These are phyloP conservation scores for Drosophila imparisetae DNA, from an alignment of 2,888 invertebrate genomes.

Conservation along the genomic window DNA sequence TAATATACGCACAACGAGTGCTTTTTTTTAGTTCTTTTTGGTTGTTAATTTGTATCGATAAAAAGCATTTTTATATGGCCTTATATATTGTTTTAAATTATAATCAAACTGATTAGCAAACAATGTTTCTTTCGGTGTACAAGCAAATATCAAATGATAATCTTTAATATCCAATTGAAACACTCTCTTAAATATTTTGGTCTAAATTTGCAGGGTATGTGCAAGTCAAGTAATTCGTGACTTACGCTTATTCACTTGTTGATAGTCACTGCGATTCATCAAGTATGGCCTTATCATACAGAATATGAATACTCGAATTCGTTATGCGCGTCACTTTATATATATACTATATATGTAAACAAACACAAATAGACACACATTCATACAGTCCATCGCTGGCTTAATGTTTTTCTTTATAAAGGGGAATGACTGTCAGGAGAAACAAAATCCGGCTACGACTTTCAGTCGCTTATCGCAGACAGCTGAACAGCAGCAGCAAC, in stretches of 20 bases:
- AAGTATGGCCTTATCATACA: slow-evolving; percentile 18
- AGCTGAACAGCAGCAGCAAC: slow-evolving; percentile 14
- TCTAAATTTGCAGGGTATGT: background rate
- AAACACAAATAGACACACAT: slow-evolving; percentile 22
- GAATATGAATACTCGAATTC: slow-evolving; percentile 6
- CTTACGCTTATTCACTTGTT: slow-evolving; percentile 7
- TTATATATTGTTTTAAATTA: background rate
- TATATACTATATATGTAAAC: slow-evolving; percentile 39
- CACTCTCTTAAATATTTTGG: background rate
- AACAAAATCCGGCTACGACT: slow-evolving; percentile 22
- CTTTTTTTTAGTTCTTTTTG: slow-evolving; percentile 11
- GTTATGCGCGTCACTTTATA: slow-evolving; percentile 28
- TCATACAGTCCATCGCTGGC: slow-evolving; percentile 22
- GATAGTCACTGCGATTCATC: slow-evolving; percentile 3
- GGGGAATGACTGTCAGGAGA: slow-evolving; percentile 58
- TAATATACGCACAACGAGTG: slow-evolving; percentile 14
- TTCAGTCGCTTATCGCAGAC: slow-evolving; percentile 32
- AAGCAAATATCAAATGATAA: background rate
- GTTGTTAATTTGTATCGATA: slow-evolving; percentile 34
- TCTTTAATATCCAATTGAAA: background rate
- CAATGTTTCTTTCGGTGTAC: background rate
- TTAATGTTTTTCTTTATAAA: slow-evolving; percentile 61
- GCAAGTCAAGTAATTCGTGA: background rate
- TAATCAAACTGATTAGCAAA: background rate
- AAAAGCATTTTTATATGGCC: background rate